These are phyloP conservation scores for Atrichornis clamosus DNA, from an alignment of 2,113 vertebrate genomes.

Conservation along the genomic window DNA sequence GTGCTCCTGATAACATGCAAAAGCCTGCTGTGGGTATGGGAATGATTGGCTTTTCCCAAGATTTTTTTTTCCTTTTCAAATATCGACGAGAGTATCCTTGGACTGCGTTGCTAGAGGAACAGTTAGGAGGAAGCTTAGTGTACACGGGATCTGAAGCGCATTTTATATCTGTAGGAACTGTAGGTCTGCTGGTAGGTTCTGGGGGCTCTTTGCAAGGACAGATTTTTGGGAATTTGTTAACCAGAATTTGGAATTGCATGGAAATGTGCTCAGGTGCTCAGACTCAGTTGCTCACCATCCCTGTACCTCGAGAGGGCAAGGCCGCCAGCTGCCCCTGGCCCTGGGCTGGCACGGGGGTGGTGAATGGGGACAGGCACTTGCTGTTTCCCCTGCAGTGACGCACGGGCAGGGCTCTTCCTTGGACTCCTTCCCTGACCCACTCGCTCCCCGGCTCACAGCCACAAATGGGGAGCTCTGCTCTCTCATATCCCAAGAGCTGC, in stretches of 20 bases:
- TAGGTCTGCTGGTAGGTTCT: not conserved
- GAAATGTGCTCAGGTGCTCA: not conserved
- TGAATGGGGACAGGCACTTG: not conserved
- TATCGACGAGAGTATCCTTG: not conserved
- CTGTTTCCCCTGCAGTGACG: not conserved
- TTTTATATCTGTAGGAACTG: not conserved
- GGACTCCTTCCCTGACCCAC: accelerated
- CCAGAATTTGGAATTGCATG: not conserved
- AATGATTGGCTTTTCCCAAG: not conserved
- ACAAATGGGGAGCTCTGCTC: not conserved
- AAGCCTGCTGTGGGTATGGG: not conserved
- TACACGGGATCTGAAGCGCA: accelerated
- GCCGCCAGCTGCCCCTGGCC: not conserved
- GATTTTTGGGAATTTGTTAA: not conserved
- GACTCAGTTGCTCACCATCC: not conserved
- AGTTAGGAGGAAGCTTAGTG: not conserved
- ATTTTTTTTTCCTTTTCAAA: not conserved
- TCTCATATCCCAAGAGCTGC: accelerated
- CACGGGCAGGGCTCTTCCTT: accelerated
- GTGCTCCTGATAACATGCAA: accelerated
- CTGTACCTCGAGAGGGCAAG: not conserved
- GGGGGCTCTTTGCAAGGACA: not conserved
- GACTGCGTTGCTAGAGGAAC: not conserved
- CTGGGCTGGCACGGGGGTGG: not conserved
- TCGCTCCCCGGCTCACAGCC: not conserved